Conservation (phyloP, 2,797 vertebrate genomes). For the Anableps anableps region DNA sequence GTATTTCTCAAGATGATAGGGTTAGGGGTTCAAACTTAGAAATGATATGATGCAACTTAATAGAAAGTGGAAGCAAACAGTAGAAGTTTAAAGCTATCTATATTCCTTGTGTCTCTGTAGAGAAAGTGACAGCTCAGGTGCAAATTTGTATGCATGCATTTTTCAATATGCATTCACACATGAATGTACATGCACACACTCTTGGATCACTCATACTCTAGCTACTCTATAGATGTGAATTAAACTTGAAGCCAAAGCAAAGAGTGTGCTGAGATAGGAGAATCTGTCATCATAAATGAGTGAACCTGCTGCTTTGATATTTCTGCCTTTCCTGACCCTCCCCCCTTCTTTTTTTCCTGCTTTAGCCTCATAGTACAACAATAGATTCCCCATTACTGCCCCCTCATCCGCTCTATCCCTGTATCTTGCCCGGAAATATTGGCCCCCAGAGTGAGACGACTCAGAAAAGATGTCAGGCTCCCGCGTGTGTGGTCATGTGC, state of each 20-base stretch:
- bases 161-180: background rate
- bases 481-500: background rate
- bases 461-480: slow-evolving; percentile 27
- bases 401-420: slow-evolving; percentile 42
- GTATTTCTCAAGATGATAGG: background rate
- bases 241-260: slow-evolving; percentile 43
- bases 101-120: background rate
- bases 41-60: background rate
- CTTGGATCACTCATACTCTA: slow-evolving; percentile 1
- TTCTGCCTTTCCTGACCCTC: slow-evolving; percentile 40
- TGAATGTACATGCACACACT: background rate
- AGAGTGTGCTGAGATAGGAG: slow-evolving; percentile 28
- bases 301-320: slow-evolving; percentile 61
- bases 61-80: background rate
- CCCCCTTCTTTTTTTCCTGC: slow-evolving; percentile 30
- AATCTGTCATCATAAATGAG: slow-evolving; percentile 57
- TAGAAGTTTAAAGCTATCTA: background rate
- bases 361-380: slow-evolving; percentile 59
- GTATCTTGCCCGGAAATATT: slow-evolving; percentile 52
- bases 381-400: slow-evolving; percentile 72
- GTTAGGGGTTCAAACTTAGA: background rate
- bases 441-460: slow-evolving; percentile 54
- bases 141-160: slow-evolving; percentile 21
- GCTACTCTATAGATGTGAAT: slow-evolving; percentile 34
- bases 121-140: background rate